phyloP scores from a whole-genome alignment of 2,797 vertebrate species.

The Darevskia mixta region DNA sequence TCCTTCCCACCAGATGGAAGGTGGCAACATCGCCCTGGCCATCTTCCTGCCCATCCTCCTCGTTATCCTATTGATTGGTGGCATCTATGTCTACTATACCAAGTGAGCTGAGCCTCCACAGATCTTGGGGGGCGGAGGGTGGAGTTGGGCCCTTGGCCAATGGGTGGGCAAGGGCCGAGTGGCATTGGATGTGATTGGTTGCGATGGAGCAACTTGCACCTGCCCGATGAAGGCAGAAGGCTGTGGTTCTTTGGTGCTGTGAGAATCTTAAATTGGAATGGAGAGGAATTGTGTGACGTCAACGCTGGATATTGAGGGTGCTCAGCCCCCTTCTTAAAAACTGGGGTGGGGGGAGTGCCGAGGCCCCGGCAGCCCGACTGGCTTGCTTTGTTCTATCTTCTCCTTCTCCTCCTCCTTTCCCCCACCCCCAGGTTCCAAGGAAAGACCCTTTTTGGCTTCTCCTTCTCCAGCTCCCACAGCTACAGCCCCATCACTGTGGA shows the following conservation, averaged over 20 bases:
- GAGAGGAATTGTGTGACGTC: neutral
- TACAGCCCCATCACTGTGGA: conserved; percentile 95
- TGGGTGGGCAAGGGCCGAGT: neutral
- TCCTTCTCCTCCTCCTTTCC: neutral
- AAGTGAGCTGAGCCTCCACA: conserved; percentile 81
- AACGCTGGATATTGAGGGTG: too few relatives aligned
- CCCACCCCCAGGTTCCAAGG: conserved; percentile 85
- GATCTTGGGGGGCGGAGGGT: neutral
- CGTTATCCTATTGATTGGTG: conserved; percentile 92
- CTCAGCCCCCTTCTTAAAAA: too few relatives aligned
- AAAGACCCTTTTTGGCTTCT: conserved; percentile 92
- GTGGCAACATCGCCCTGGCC: conserved; percentile 92
- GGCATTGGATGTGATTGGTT: neutral
- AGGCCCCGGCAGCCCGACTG: neutral
- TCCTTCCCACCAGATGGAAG: conserved; percentile 89
- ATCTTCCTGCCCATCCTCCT: conserved; percentile 92
- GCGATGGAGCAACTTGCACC: neutral
- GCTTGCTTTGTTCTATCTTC: neutral
- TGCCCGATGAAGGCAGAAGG: neutral
- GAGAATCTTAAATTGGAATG: neutral
- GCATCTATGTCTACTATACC: conserved; percentile 94
- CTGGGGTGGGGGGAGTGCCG: too few relatives aligned
- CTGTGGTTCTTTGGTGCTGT: neutral
- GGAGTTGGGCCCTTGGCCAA: neutral
- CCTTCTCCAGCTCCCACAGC: conserved; percentile 91